phyloP scores from a whole-genome alignment of 2,888 invertebrate species.

The Smittia aterrima region DNA sequence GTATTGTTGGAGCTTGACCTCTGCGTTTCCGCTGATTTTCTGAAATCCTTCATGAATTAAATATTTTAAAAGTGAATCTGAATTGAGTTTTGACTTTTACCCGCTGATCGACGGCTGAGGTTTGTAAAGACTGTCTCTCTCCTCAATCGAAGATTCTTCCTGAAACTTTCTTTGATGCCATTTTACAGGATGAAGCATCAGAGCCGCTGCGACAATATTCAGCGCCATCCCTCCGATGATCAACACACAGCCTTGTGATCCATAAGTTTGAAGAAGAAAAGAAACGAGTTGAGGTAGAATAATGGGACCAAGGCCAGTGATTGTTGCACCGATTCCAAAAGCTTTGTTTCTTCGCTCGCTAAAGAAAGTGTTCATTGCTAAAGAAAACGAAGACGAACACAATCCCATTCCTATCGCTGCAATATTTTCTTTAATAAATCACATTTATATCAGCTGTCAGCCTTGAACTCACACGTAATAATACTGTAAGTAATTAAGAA shows the following conservation, averaged over 20 bases:
- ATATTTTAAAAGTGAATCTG: neutral
- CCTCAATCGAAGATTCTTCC: neutral
- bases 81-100: neutral
- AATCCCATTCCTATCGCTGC: slow-evolving; percentile 63
- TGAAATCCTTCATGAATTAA: neutral
- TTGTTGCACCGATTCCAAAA: slow-evolving; percentile 62
- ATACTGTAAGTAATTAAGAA: slow-evolving; percentile 67
- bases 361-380: slow-evolving; percentile 67
- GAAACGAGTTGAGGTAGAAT: slow-evolving; percentile 63
- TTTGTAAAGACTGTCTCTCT: slow-evolving; percentile 13
- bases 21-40: neutral
- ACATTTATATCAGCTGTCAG: neutral
- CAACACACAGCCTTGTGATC: slow-evolving; percentile 62
- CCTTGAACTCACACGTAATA: slow-evolving; percentile 62
- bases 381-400: slow-evolving; percentile 61
- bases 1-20: neutral
- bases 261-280: slow-evolving; percentile 58
- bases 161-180: slow-evolving; percentile 44
- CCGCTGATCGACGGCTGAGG: slow-evolving; percentile 46
- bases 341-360: slow-evolving; percentile 62
- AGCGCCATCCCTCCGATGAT: slow-evolving; percentile 63
- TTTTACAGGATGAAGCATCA: slow-evolving; percentile 65
- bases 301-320: slow-evolving; percentile 67
- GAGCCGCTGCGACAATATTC: slow-evolving; percentile 61
- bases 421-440: slow-evolving; percentile 46